Conservation (phyloP, 2,888 invertebrate genomes). For the Crossocerus cetratus region DNA sequence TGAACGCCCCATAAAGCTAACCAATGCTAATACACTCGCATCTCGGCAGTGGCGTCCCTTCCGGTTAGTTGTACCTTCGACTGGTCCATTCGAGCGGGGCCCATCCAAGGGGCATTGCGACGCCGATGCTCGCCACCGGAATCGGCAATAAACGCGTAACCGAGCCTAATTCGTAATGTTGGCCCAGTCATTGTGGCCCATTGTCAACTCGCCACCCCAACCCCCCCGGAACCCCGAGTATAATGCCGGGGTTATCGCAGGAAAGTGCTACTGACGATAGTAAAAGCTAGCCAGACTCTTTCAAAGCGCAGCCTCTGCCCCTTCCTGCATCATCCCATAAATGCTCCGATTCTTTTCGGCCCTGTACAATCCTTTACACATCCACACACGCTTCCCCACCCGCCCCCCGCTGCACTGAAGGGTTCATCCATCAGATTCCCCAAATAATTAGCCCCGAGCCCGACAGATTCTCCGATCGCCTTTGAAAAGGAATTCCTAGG, state of each 20-base stretch:
- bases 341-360: neutral
- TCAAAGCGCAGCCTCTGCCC: conserved; percentile 22
- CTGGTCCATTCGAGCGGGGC: conserved; percentile 5
- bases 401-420: too few relatives aligned
- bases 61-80: conserved; percentile 33
- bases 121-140: conserved; percentile 70
- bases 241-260: conserved; percentile 69
- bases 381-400: too few relatives aligned
- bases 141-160: conserved; percentile 76
- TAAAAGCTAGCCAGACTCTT: conserved; percentile 63
- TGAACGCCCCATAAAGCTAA: conserved; percentile 82
- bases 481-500: too few relatives aligned
- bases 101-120: conserved; percentile 54
- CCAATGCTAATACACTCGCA: conserved; percentile 80
- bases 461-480: too few relatives aligned
- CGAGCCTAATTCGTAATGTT: conserved; percentile 76
- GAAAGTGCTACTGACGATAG: conserved; percentile 73
- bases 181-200: conserved; percentile 66
- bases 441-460: too few relatives aligned
- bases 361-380: too few relatives aligned
- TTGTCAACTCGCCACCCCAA: conserved; percentile 59
- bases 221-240: conserved; percentile 53
- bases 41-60: conserved; percentile 72
- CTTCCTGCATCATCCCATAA: neutral
- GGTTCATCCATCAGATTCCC: too few relatives aligned